Base-by-base conservation (phyloP, 2,888 invertebrate species). In the Lordiphosa fenestrarum region DNA sequence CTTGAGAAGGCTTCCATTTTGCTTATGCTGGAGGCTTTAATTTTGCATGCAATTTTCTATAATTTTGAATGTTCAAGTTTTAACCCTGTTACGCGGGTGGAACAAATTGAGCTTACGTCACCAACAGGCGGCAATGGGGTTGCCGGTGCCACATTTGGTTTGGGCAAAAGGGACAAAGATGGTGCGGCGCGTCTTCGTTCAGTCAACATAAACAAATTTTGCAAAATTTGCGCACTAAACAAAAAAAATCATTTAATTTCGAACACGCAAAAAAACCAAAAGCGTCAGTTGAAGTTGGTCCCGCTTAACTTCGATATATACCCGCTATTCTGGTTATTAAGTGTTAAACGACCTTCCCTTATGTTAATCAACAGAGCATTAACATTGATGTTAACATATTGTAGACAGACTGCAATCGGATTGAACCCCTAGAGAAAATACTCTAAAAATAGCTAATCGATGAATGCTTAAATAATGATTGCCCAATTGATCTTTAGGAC, bases 161-260 rank as follows among this genome's bases (percentile, higher is more conserved):
- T 7, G 9, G 7, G 15, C 13, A 13, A 4, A 38, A 2, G 3
- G 15, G 13, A 23, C 15, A 44, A 42, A 35, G 38, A 37, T 57
- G 48, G 41, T 44, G 65, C n/a, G n/a, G n/a, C n/a, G n/a, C 66
- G 39, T 66, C 63, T 40, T 56, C 64, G 42, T 65, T 23, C 66
- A 19, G 44, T 15, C 50, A 60, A 73, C 70, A 73, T 67, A 77
- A 64, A 56, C 74, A 82, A 70, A 84, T 74, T 84, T 81, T 53
- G 73, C 73, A 61, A 82, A 80, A n/a, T 82, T 66, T 73, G 52
- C 71, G 65, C 80, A 80, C 82, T 82, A 80, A 80, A 80, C 83
- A n/a, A n/a, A n/a, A 23, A 6, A 3, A 71, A 71, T 64, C 72
- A 68, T 84, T 82, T 82, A 57, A 65, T 66, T 71, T 52, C 57